phyloP scores from a whole-genome alignment of 2,888 invertebrate species.

The Tholera decimalis region DNA sequence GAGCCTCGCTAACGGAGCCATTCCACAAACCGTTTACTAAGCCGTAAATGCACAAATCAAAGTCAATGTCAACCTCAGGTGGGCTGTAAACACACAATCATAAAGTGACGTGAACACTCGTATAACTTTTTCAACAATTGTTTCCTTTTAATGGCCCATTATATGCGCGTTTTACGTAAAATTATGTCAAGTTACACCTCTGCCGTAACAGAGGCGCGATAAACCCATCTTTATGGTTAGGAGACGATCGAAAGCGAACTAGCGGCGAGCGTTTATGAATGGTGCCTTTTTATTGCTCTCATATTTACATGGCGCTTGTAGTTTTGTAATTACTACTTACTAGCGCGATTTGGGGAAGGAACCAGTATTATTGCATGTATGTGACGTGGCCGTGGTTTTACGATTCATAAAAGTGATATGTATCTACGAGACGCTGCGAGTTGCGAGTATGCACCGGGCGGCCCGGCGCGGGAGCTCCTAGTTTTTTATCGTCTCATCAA shows the following conservation, averaged over 20 bases:
- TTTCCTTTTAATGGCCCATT: conserved; percentile 91
- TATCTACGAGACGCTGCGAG: conserved; percentile 74
- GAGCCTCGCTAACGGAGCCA: conserved; percentile 71
- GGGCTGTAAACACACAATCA: conserved; percentile 90
- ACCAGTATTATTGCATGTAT: conserved; percentile 86
- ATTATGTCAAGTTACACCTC: conserved; percentile 91
- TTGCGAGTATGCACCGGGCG: conserved; percentile 69
- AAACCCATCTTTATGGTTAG: conserved; percentile 90
- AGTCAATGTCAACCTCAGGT: conserved; percentile 91
- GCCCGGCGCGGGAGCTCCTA: conserved; percentile 67
- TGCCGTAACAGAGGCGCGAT: conserved; percentile 88
- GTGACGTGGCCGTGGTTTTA: conserved; percentile 85
- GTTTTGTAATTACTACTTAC: conserved; percentile 87
- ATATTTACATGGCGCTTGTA: conserved; percentile 87
- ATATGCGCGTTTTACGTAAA: conserved; percentile 91
- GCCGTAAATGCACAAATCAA: conserved; percentile 90
- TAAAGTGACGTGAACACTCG: conserved; percentile 90
- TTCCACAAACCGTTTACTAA: conserved; percentile 83
- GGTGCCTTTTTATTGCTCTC: conserved; percentile 88
- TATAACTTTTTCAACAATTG: conserved; percentile 91
- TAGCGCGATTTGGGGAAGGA: conserved; percentile 87
- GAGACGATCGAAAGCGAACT: conserved; percentile 88
- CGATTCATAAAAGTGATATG: conserved; percentile 89
- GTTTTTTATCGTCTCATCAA: conserved; percentile 87
- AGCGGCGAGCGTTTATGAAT: conserved; percentile 87